A percentile compares a stretch with the other conserved stretches of the same genome.
These are phyloP conservation scores for Thera obeliscata DNA, from an alignment of 2,888 invertebrate species.

Conservation along the genomic window DNA sequence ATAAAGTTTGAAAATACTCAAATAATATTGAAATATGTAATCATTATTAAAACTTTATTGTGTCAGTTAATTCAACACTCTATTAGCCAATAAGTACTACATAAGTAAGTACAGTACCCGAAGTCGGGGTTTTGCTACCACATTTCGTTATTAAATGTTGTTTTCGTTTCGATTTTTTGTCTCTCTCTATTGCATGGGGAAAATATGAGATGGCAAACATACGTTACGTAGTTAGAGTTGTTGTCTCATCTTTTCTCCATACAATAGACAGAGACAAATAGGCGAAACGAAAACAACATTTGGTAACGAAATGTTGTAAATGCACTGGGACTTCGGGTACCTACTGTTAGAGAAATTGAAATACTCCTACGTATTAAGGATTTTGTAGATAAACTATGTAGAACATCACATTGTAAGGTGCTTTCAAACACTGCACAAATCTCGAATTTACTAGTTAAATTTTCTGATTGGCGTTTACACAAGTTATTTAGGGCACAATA, in stretches of 20 bases:
- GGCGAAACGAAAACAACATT: too few species aligned
- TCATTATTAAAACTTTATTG: background rate
- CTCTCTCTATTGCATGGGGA: too few species aligned
- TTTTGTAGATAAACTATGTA: slow-evolving; percentile 9
- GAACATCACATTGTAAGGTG: slow-evolving; percentile 49
- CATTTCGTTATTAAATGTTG: too few species aligned
- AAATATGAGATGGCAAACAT: too few species aligned
- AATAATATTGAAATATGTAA: background rate
- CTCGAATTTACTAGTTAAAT: slow-evolving; percentile 76
- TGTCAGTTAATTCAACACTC: background rate
- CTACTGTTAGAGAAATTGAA: background rate
- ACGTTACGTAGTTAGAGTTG: too few species aligned
- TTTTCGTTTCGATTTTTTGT: too few species aligned
- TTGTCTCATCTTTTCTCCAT: too few species aligned
- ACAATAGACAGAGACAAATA: too few species aligned
- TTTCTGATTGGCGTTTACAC: slow-evolving; percentile 68
- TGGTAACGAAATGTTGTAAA: too few species aligned
- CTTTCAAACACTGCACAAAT: slow-evolving; percentile 61
- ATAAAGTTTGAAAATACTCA: background rate
- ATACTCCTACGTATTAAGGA: background rate
- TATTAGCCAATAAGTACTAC: background rate
- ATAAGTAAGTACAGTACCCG: too few species aligned
- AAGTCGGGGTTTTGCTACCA: too few species aligned
- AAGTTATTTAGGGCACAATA: slow-evolving; percentile 55
- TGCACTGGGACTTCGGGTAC: background rate